Evolutionary conservation across 1,140 invertebrate genomes (phyloP), one percentile per base, ranked within the genome.

Genomic region (Magallana angulata): DNA sequence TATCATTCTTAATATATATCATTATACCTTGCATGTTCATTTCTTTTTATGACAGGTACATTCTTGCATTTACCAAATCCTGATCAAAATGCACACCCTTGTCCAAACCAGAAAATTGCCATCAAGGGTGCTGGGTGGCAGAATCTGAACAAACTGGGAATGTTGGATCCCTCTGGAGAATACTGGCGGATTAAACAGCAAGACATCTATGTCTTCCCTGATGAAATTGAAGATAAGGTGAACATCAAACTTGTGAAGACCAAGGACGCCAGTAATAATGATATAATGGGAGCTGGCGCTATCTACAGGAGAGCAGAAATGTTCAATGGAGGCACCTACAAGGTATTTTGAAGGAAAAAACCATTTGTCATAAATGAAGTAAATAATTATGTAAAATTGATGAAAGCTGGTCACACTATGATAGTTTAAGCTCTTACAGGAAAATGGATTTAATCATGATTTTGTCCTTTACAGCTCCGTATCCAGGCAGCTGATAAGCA

Each of bases 301-400:
- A 89, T 88, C 81, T 87, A 85, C 81, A 64, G 87, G 84, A 56
- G 57, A n/a, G 91, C 91, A 84, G 88, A 91, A 83, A 64, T 91
- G 60, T 68, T 82, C 16, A 81, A 89, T 82, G 88, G 88, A 24
- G 91, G 91, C 18, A 64, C 18, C 0, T 91, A 91, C 76, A 82
- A 90, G 86, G 91, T 91, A 85, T 9, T 9, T 48, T 48, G 36
- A 62, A 62, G 18, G 18, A 24, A 24, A 24, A 24, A 24, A 24
- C 18, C 18, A 24, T 24, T 36, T 36, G 36, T 36, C 36, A 36
- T 1, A 36, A 36, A 4, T 36, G 36, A 36, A 36, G 36, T 36
- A 36, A 36, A 36, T 36, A 36, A 3, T 24, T 24, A 24, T 24
- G 18, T 36, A 36, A 36, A 1, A 36, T 36, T 36, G 36, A 36